Evolutionary conservation across 2,113 vertebrate genomes (phyloP).

Genomic region (Onychostoma macrolepis): DNA sequence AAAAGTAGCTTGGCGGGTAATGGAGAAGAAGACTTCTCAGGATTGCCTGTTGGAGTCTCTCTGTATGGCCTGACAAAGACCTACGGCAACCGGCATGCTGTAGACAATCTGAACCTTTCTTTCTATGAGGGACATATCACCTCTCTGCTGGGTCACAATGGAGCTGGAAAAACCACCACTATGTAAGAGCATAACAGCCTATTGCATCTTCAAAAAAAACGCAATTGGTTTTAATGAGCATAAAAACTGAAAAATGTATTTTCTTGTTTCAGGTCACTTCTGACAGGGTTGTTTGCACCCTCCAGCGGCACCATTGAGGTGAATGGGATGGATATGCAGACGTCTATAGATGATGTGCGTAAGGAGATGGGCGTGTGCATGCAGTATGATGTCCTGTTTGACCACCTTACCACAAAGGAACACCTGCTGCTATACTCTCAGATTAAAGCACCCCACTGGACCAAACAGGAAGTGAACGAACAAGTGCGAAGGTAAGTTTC

Average conservation of each 20-base stretch:
- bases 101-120: constrained; percentile 88
- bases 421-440: constrained; percentile 91
- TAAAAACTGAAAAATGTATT: not conserved
- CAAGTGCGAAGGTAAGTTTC: constrained; percentile 86
- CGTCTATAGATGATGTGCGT: constrained; percentile 78
- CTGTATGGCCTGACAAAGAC: constrained; percentile 89
- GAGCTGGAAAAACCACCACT: constrained; percentile 96
- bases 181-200: constrained; percentile 77
- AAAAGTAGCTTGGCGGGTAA: constrained; percentile 67
- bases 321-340: constrained; percentile 87
- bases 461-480: constrained; percentile 77
- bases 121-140: constrained; percentile 96
- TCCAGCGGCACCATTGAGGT: constrained; percentile 88
- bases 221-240: not conserved
- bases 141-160: constrained; percentile 92
- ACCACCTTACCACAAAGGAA: constrained; percentile 91
- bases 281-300: constrained; percentile 89
- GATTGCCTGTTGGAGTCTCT: constrained; percentile 85
- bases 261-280: constrained; percentile 81
- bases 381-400: constrained; percentile 94
- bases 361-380: constrained; percentile 93
- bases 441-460: constrained; percentile 93
- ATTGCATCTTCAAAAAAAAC: not conserved
- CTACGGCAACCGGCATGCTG: constrained; percentile 84
- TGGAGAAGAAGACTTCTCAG: constrained; percentile 79